These are phyloP conservation scores for Apostichopus californicus DNA, from an alignment of 35 echinoderm and acorn worm species.

Conservation along the genomic window DNA sequence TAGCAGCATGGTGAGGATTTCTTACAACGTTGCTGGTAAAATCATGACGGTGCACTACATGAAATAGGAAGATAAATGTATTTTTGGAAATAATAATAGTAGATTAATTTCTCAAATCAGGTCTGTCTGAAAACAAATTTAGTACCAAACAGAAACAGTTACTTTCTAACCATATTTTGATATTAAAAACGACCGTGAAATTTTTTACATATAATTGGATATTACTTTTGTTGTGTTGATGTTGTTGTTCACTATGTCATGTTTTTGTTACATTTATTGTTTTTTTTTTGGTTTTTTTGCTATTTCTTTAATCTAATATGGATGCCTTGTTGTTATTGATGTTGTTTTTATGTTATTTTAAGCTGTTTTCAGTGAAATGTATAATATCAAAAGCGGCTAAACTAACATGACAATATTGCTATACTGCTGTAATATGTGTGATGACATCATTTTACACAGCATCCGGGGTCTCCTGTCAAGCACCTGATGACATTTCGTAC, in stretches of 20 bases:
- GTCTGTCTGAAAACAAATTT: background rate
- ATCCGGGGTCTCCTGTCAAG: background rate
- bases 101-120: background rate
- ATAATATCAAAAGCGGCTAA: background rate
- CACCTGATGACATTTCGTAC: background rate
- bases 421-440: too few relatives aligned
- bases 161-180: background rate
- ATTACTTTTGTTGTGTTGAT: too few relatives aligned
- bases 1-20: background rate
- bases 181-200: too few relatives aligned
- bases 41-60: background rate
- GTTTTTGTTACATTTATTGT: too few relatives aligned
- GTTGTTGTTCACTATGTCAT: too few relatives aligned
- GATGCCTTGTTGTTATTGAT: background rate
- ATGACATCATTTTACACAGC: too few relatives aligned
- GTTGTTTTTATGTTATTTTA: background rate
- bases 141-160: background rate
- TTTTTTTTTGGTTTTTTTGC: too few relatives aligned
- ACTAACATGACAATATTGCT: background rate
- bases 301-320: too few relatives aligned
- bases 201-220: too few relatives aligned
- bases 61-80: background rate
- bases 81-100: background rate
- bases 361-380: background rate
- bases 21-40: background rate